phyloP scores from a whole-genome alignment of 2,113 vertebrate genomes.

The Arenaria interpres region DNA sequence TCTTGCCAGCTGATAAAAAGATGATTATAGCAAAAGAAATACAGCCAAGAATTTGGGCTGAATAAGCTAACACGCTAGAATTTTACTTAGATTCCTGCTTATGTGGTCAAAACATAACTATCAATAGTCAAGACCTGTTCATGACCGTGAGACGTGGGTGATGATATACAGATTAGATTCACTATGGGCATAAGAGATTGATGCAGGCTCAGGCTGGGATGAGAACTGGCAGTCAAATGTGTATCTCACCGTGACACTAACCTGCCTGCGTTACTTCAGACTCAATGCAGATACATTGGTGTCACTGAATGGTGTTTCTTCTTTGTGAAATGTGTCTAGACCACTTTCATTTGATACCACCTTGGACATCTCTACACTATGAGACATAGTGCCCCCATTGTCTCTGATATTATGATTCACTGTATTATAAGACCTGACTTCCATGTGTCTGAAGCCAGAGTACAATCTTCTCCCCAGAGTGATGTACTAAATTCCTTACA shows the following conservation, averaged over 20 bases:
- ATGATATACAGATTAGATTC: neutral
- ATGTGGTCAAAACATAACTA: neutral
- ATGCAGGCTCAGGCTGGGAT: neutral
- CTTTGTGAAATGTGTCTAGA: neutral
- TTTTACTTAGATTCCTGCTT: neutral
- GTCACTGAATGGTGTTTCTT: neutral
- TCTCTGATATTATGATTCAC: rapidly evolving
- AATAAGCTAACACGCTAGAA: neutral
- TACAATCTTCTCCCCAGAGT: neutral
- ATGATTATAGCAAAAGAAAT: neutral
- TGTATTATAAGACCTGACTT: neutral
- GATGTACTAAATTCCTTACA: neutral
- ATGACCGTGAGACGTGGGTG: neutral
- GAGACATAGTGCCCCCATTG: rapidly evolving
- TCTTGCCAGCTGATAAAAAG: neutral
- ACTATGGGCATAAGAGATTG: neutral
- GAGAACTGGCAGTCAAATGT: neutral
- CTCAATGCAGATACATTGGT: neutral
- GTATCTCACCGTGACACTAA: neutral
- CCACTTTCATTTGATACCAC: neutral
- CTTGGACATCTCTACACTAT: neutral
- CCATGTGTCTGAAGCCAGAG: neutral
- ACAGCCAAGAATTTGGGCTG: neutral
- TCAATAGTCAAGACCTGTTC: neutral
- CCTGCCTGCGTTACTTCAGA: neutral